These are phyloP conservation scores for Chondrilla cf. caribensis DNA, from an alignment of 37 sponge, comb jelly and placozoan genomes.

Conservation along the genomic window DNA sequence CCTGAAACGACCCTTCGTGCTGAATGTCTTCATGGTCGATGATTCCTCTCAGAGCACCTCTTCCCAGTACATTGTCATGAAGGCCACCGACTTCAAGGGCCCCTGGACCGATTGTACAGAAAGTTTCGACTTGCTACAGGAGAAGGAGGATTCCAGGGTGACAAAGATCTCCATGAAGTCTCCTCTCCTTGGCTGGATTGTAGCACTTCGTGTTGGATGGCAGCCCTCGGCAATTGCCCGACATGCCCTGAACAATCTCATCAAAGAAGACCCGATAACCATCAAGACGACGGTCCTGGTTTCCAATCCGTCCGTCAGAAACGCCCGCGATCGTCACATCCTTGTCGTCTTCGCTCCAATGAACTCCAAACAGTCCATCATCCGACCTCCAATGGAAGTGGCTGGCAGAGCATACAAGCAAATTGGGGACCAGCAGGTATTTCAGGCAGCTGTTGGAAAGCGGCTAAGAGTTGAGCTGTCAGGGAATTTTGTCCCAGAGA, in stretches of 20 bases:
- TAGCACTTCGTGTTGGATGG: neutral
- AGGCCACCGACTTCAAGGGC: neutral
- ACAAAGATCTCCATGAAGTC: neutral
- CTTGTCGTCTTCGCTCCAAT: neutral
- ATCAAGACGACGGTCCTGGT: neutral
- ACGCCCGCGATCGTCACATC: neutral
- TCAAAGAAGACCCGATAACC: neutral
- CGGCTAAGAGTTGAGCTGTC: neutral
- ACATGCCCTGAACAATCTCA: neutral
- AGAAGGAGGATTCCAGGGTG: neutral
- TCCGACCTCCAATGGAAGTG: neutral
- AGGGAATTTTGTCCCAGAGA: constrained; percentile 7
- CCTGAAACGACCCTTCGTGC: neutral
- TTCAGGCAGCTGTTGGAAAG: neutral
- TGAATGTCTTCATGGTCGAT: neutral
- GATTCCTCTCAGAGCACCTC: neutral
- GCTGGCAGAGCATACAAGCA: neutral
- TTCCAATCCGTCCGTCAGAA: neutral
- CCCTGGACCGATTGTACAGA: constrained; percentile 15
- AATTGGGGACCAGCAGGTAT: neutral
- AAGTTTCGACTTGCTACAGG: neutral
- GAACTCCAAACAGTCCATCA: neutral
- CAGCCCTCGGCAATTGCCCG: neutral
- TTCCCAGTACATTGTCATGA: neutral
- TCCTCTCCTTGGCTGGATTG: constrained; percentile 14